Base-by-base conservation (phyloP, 2,113 vertebrate species). In the Onychostoma macrolepis region DNA sequence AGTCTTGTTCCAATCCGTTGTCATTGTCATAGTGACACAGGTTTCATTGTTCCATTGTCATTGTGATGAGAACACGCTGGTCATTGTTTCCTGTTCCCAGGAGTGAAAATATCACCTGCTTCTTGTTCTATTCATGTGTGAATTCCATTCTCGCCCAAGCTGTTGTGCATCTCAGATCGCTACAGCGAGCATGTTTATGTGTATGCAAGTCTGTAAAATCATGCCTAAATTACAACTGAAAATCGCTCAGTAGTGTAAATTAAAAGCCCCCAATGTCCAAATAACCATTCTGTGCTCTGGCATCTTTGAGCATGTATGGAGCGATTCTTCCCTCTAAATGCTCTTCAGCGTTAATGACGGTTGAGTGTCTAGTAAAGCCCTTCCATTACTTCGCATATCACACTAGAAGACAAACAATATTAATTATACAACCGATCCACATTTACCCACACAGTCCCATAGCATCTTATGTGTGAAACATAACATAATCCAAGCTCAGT, bases 401-500 rank as follows among this genome's bases (percentile, higher is more conserved):
- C 17, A 74, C 74, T 21, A 33, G 80, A 85, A 82, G 58, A 87
- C 85, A 72, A 85, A 87, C 72, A 86, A 36, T 84, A 83, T 87
- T 87, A 81, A 86, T 88, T 88, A 88, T 78, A 79, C 43, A 71
- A 26, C 48, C 36, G 10, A 86, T 36, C 36, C 38, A 30, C 36
- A 85, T n/a, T 81, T 65, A 28, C 63, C 50, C 78, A 76, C 82
- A 72, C 82, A 78, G 74, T 87, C 67, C 56, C 41, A 87, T 26
- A 26, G 67, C 78, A 72, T 63, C 58, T 72, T 72, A 78, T 85
- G 67, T 63, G 45, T 38, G 71, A 82, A 61, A 84, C 65, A 58
- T 48, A 61, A 24, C 65, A 58, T 38, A 61, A 24, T 67, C 74
- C 41, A 77, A 75, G 75, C 79, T 48, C 56, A 78, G 72, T 45